Base-by-base conservation (phyloP, 2,888 invertebrate genomes). In the Cheilosia grossa region DNA sequence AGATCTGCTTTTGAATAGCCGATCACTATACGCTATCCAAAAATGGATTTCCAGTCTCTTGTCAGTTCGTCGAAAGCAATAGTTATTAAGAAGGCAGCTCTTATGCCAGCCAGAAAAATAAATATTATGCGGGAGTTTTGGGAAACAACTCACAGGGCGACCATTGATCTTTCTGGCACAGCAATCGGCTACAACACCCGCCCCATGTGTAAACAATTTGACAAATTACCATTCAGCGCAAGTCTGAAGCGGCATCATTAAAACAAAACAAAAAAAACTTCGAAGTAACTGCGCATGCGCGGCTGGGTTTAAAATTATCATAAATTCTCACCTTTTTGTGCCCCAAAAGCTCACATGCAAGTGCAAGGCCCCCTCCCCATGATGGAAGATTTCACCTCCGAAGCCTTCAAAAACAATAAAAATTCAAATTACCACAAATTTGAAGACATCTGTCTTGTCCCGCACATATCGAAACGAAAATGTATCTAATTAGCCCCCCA, bases 201-300 rank as follows among this genome's bases (percentile, higher is more conserved):
- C 53, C 80, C 21, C 61, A 80, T 74, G 74, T 75, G 77, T 91
- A 90, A 91, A 91, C 89, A 89, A 88, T 88, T 89, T 91, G 91
- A 91, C 91, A 91, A 91, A 91, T 91, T 89, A 89, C 89, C 87
- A 79, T 87, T 56, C 87, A 63, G 82, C 77, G 79, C 86, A 88
- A 87, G 44, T 87, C 78, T 75, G n/a, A 72, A 86, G 81, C 87
- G 80, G 74, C 72, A 59, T n/a, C 27, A 37, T 33, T 67, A 53
- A 42, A 27, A 40, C 19, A 3, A 66, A 6, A n/a, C n/a, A 66
- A 66, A 6, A 66, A 59, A 37, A 66, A 63, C 67, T 69, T 81
- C 67, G 69, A 69, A 56, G 47, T 42, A 24, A 40, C 21, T 33
- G 56, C 53, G 21, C 67, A 27, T 30, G 33, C 67, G 42, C 74